Base-by-base conservation (phyloP, 1,140 invertebrate genomes). In the Aphidius gifuensis region DNA sequence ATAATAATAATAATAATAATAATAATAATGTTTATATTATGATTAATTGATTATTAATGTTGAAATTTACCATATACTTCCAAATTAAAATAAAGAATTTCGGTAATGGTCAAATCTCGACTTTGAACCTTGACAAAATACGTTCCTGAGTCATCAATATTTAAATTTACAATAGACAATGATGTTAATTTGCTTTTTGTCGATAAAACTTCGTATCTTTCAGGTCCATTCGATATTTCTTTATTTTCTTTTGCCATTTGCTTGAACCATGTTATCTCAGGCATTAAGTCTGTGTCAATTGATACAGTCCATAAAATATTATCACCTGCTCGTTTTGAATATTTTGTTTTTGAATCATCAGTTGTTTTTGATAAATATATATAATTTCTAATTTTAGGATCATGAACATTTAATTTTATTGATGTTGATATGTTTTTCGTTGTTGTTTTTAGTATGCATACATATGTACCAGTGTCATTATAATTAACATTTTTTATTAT, bases 401-500 rank as follows among this genome's bases (percentile, higher is more conserved):
- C 68, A 64, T 82, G 68, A 8, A 86, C 69, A 9, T 45, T 75
- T 1, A 85, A 77, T 9, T 65, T 66, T 23, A 71, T 79, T n/a
- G 47, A 63, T 0, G 71, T 67, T 5, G 50, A 67, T 47, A 76
- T 76, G 1, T 9, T 58, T n/a, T 74, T 72, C 0, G 71, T 69
- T 45, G 63, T 65, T 60, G 81, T 80, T 0, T 45, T 71, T 5
- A 84, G 79, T 6, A 63, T 56, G 56, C 86, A 87, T 11, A 69
- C 72, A 65, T 87, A 87, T 32, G 56, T 38, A 0, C 86, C 86
- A 7, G 73, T 16, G 64, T 87, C 85, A 11, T 78, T 69, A 2
- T 72, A 58, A 0, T 62, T 75, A 1, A 82, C 75, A 48, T 84
- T 71, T 39, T 66, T 53, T 43, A 87, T 81, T 1, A 65, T 77